Conservation (phyloP, 2,113 vertebrate genomes). For the Eonycteris spelaea region DNA sequence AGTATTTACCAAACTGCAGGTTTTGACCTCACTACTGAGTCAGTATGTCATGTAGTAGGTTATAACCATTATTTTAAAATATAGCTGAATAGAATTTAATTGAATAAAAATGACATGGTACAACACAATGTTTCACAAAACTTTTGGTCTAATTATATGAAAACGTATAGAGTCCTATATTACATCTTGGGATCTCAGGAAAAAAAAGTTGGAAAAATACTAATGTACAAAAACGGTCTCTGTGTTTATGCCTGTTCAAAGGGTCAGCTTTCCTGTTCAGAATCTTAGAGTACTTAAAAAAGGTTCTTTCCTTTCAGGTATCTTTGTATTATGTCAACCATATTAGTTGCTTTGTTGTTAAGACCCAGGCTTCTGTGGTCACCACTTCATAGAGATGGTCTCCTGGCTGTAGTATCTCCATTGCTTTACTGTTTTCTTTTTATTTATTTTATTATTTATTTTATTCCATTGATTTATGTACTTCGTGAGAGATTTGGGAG, state of each 20-base stretch:
- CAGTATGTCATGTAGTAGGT: not conserved
- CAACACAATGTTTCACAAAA: not conserved
- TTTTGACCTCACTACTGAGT: not conserved
- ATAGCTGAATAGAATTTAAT: not conserved
- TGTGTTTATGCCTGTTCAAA: not conserved
- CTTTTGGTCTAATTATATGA: not conserved
- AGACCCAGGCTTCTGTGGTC: not conserved
- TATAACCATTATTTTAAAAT: constrained; percentile 6
- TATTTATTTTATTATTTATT: not conserved
- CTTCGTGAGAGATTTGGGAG: not conserved
- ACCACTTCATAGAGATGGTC: not conserved
- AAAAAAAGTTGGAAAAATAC: not conserved
- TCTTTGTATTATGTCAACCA: not conserved
- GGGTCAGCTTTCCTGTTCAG: not conserved
- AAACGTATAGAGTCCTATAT: not conserved
- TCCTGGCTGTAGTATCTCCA: not conserved
- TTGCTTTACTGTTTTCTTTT: not conserved
- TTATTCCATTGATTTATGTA: not conserved
- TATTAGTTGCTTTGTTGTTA: not conserved
- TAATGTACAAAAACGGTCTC: not conserved
- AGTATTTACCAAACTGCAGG: not conserved
- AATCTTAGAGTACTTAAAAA: not conserved
- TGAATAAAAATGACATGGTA: not conserved
- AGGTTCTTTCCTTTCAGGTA: not conserved
- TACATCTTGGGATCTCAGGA: not conserved